A percentile compares a stretch with the other conserved stretches of the same genome.
These are phyloP conservation scores for Antechinus stuartii DNA, from an alignment of 2,113 vertebrate species.

Conservation along the genomic window DNA sequence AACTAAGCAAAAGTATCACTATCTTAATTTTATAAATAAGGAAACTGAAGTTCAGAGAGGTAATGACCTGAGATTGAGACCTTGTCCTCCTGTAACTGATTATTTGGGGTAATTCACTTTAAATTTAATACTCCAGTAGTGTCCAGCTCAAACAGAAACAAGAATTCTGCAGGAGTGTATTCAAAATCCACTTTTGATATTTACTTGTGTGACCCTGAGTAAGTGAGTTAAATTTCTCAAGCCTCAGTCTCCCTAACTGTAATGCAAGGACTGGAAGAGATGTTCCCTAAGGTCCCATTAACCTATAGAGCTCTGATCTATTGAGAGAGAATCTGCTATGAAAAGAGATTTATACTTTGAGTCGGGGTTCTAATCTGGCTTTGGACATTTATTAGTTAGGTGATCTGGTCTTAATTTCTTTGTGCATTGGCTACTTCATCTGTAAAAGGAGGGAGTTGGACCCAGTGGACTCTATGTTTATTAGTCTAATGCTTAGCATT, in stretches of 20 bases:
- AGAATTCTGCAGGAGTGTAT: neutral
- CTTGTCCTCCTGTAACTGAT: neutral
- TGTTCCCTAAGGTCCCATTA: neutral
- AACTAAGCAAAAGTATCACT: neutral
- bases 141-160: neutral
- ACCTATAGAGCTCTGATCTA: neutral
- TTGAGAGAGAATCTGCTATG: neutral
- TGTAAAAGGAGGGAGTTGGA: neutral
- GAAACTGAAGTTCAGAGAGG: neutral
- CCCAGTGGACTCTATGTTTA: neutral
- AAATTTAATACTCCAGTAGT: neutral
- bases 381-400: neutral
- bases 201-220: neutral
- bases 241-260: neutral
- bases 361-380: neutral
- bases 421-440: neutral
- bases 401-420: neutral
- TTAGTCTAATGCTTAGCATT: neutral
- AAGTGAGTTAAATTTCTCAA: neutral
- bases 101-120: neutral
- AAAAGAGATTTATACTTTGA: neutral
- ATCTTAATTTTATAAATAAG: neutral
- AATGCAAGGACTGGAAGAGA: neutral
- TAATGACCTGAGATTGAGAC: neutral
- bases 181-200: neutral